Base-by-base conservation (phyloP, 1,140 invertebrate species). In the Lanistes nyassanus region DNA sequence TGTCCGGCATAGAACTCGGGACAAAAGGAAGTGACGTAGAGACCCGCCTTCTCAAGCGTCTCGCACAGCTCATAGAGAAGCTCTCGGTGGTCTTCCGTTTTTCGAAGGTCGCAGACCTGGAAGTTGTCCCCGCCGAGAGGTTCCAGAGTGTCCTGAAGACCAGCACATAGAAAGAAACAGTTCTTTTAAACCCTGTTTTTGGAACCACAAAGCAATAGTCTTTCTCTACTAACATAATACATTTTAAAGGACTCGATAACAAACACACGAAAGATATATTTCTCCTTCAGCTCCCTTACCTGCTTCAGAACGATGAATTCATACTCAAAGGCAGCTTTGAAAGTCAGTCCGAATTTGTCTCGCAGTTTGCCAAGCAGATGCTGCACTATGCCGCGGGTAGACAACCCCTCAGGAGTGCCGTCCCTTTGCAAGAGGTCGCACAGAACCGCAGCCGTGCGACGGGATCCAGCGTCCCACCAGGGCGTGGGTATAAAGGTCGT, bases 321-420 rank as follows among this genome's bases (percentile, higher is more conserved):
- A 26, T 56, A 53, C 65, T 75, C 74, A 39, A 69, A 75, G 16
- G 74, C 64, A 23, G 65, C 47, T 37, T 68, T 67, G 26, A 75
- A 9, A 5, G 64, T 66, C 9, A 75, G 51, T 39, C 74, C 74
- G 13, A 66, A 47, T 16, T 75, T 51, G 3, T 39, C 39, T 39
- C 39, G 55, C 11, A 75, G 53, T 39, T n/a, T 68, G 13, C 60
- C 2, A 37, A 70, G 16, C 26, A 62, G 68, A 2, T 55, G 51
- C 67, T 76, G 66, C 39, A 58, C 75, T 29, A 67, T 67, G 29
- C 37, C 42, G 7, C 67, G 67, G 7, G 67, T n/a, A 39, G 19
- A 37, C 34, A 67, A n/a, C 36, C 42, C 65, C 23, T 67, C 65
- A 19, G 42, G 36, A n/a, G 36, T 67, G 16, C 65, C 65, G 13